Conservation (phyloP, 1,140 invertebrate species). For the Heliconius hermathena region DNA sequence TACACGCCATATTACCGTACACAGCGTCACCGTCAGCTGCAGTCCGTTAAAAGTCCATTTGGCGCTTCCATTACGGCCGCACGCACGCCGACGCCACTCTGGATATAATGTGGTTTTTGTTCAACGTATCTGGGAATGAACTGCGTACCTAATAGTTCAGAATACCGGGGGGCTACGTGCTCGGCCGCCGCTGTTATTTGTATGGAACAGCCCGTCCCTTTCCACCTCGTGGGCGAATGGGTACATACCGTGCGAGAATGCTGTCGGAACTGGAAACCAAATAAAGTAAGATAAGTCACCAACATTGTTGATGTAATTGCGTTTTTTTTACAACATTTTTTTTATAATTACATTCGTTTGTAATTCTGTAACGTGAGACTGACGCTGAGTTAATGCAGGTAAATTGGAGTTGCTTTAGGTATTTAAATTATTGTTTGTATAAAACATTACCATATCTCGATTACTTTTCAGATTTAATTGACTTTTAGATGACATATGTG, state of each 20-base stretch:
- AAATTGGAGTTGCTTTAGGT: background rate
- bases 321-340: background rate
- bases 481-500: too few relatives aligned
- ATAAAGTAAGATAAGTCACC: slow-evolving; percentile 49
- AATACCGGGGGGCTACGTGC: slow-evolving; percentile 31
- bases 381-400: background rate
- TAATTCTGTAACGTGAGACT: background rate
- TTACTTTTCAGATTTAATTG: too few relatives aligned
- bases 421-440: background rate
- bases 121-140: slow-evolving; percentile 45
- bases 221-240: slow-evolving; percentile 33
- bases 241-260: slow-evolving; percentile 54
- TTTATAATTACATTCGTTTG: background rate
- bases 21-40: slow-evolving; percentile 40
- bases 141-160: slow-evolving; percentile 49
- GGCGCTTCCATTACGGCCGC: slow-evolving; percentile 5
- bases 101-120: slow-evolving; percentile 49
- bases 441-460: background rate
- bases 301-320: slow-evolving; percentile 5
- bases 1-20: slow-evolving; percentile 24
- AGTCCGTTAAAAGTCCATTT: slow-evolving; percentile 47
- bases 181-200: slow-evolving; percentile 40
- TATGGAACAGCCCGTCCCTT: slow-evolving; percentile 41
- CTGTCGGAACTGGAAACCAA: slow-evolving; percentile 47
- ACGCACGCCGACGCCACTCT: slow-evolving; percentile 35